Evolutionary conservation across 2,888 invertebrate species (phyloP).

Genomic region (Drosophila neonasuta): DNA sequence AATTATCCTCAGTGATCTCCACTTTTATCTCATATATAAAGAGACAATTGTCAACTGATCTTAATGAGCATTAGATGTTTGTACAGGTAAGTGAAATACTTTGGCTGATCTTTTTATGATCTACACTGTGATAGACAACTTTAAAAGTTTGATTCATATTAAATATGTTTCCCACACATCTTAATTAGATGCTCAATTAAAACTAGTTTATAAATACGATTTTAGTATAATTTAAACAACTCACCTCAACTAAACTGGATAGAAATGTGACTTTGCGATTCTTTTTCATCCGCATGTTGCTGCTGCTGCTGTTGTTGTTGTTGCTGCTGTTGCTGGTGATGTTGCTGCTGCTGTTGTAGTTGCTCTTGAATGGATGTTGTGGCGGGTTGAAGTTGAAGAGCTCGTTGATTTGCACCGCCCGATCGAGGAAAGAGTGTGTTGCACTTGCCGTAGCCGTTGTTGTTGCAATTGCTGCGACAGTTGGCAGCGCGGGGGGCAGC

Average conservation of each 20-base stretch:
- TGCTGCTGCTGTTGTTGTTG: constrained; percentile 36
- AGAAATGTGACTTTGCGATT: constrained; percentile 82
- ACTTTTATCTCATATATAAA: no score
- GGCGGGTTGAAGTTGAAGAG: constrained; percentile 74
- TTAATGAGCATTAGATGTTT: no score
- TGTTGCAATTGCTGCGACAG: constrained; percentile 60
- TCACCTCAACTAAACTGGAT: constrained; percentile 81
- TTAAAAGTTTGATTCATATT: no score
- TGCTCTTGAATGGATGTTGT: constrained; percentile 69
- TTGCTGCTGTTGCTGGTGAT: constrained; percentile 30
- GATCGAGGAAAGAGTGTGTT: constrained; percentile 69
- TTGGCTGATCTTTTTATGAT: no score
- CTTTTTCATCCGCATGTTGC: constrained; percentile 82
- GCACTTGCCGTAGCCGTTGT: constrained; percentile 53
- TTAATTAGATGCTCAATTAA: not conserved
- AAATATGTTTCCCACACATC: not conserved
- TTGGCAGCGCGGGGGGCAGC: constrained; percentile 75
- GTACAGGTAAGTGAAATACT: no score
- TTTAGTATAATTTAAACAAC: constrained; percentile 14
- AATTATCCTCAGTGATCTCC: no score
- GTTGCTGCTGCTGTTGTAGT: constrained; percentile 29
- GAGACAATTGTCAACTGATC: no score
- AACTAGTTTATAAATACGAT: not conserved
- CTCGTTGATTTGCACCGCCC: constrained; percentile 72
- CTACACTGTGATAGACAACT: no score